Evolutionary conservation across 2,888 invertebrate species (phyloP).

Genomic region (Cabera pusaria): DNA sequence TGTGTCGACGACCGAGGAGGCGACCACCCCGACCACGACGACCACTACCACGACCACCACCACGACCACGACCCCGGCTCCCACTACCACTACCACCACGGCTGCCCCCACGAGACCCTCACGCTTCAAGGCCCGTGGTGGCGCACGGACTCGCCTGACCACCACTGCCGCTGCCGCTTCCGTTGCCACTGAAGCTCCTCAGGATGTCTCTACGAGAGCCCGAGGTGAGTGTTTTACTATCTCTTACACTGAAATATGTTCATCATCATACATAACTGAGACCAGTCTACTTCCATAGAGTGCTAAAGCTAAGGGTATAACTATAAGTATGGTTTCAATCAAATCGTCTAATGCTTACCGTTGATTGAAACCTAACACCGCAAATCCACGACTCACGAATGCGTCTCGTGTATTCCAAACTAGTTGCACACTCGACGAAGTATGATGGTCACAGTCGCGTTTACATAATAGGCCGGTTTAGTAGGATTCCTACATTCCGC

Average conservation of each 20-base stretch:
- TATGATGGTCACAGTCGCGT: conserved; percentile 11
- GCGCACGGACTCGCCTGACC: conserved; percentile 72
- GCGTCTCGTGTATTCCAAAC: conserved; percentile 2
- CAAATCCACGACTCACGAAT: conserved; percentile 30
- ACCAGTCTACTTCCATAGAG: too few species aligned
- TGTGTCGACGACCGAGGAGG: conserved; percentile 71
- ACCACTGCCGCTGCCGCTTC: conserved; percentile 67
- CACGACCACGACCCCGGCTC: conserved; percentile 78
- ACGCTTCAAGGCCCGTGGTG: conserved; percentile 67
- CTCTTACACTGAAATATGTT: conserved; percentile 35
- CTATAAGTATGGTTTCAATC: too few species aligned
- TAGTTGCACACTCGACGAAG: conserved; percentile 2
- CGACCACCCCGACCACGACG: conserved; percentile 80
- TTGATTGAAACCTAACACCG: too few species aligned
- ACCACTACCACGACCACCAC: conserved; percentile 84
- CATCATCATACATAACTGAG: too few species aligned
- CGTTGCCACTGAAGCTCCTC: conserved; percentile 68
- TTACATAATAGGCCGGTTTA: neutral
- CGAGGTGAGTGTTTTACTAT: conserved; percentile 63
- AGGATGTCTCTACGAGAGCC: conserved; percentile 71
- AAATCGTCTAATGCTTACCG: too few species aligned
- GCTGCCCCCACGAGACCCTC: conserved; percentile 69
- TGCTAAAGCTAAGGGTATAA: too few species aligned
- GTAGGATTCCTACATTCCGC: conserved; percentile 14
- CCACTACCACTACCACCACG: conserved; percentile 74